Base-by-base conservation (phyloP, 1,140 invertebrate species). In the Reticulitermes speratus region DNA sequence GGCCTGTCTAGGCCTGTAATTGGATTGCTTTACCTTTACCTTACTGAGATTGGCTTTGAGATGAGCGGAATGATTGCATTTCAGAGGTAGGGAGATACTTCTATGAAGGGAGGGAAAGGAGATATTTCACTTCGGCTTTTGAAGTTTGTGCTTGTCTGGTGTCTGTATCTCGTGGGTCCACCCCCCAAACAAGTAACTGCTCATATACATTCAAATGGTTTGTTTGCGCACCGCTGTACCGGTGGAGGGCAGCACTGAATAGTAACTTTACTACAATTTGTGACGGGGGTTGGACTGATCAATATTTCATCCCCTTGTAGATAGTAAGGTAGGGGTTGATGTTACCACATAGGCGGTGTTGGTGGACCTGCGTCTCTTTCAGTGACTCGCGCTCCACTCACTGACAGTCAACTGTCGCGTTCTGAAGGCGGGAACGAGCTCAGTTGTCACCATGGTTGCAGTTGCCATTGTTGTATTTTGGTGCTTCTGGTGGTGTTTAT, bases 381-480 rank as follows among this genome's bases (percentile, higher is more conserved):
- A 75, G 65, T 75, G 25, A 75, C 65, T 75, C 9, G n/a, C 65
- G 65, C 65, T n/a, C n/a, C 65, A 25, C 16, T 75, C 65, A 14
- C n/a, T 75, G 9, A 30, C n/a, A 75, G 25, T 75, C 65, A 30
- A 30, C 65, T 75, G 65, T 75, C 44, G 83, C 82, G 82, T 25
- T 9, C 48, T n/a, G 83, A n/a, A 48, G 82, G 38, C 82, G 82
- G 82, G 38, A 48, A 83, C 48, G 12, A 44, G 38, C 84, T 25
- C 38, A 30, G 8, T n/a, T 25, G n/a, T 85, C 44, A 87, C 89
- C 87, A 96, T 96, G 95, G 94, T 96, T 88, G 95, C 95, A 45
- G 95, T 96, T 87, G 95, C 95, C 88, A 95, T 96, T 96, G 95
- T 91, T 96, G 95, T 90, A 95, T 96, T 88, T 91, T 96, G 86